phyloP scores from a whole-genome alignment of 2,888 invertebrate genomes.

The Aethes cnicana region DNA sequence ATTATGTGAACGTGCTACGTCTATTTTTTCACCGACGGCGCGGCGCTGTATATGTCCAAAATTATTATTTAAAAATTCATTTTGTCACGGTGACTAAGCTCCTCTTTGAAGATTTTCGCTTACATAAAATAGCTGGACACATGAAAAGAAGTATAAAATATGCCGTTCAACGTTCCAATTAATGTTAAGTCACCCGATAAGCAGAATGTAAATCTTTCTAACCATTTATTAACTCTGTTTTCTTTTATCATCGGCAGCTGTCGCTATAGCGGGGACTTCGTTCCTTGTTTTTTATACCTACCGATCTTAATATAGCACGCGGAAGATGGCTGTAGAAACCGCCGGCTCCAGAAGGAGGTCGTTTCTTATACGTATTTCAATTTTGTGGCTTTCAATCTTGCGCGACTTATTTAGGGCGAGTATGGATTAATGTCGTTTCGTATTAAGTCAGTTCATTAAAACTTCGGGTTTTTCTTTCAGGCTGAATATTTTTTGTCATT shows the following conservation, averaged over 20 bases:
- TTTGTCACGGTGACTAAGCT: too few relatives aligned
- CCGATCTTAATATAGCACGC: constrained; percentile 43
- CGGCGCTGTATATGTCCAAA: too few relatives aligned
- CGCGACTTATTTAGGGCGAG: not conserved
- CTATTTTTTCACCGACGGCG: too few relatives aligned
- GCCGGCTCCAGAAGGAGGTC: constrained; percentile 8
- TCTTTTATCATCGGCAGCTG: constrained; percentile 2
- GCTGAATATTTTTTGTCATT: not conserved
- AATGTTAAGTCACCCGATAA: constrained; percentile 3
- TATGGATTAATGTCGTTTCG: not conserved
- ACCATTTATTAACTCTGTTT: not conserved
- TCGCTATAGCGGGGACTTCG: constrained; percentile 1
- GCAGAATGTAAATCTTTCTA: not conserved
- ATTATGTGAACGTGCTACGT: too few relatives aligned
- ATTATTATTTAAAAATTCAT: too few relatives aligned
- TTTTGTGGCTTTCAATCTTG: not conserved
- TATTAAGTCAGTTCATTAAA: constrained; percentile 2
- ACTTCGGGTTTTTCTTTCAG: not conserved
- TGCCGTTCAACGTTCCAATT: not conserved
- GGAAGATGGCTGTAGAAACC: constrained; percentile 38
- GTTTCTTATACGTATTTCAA: constrained; percentile 8
- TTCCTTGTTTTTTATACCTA: constrained; percentile 27
- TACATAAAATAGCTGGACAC: not conserved
- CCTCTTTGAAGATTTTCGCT: too few relatives aligned
- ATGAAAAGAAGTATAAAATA: not conserved